Evolutionary conservation across 2,113 vertebrate genomes (phyloP), one percentile per base, ranked within the genome.

Genomic region (Sturnus vulgaris): DNA sequence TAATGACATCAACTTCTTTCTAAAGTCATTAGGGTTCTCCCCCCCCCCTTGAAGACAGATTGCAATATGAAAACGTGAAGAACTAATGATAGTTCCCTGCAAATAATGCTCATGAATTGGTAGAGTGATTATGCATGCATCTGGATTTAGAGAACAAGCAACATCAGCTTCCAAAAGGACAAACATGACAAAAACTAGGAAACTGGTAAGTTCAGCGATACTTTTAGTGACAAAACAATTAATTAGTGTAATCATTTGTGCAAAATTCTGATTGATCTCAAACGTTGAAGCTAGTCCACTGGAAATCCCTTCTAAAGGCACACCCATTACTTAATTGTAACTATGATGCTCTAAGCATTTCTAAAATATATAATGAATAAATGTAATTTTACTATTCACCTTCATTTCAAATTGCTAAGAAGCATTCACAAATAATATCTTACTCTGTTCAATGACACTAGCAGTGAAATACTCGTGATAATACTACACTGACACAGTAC

Each of bases 11-110:
- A 21, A 9, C 21, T 66, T 88, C 40, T 59, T 90, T 60, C 22
- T 64, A 47, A 79, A 63, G 3, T 57, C 37, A 65, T 8, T 37
- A 42, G 66, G 10, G 9, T 23, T 53, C 2, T 25, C 42, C 2
- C 1, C 4, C 5, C 3, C 2, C 3, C 15, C 37, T n/a, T 40
- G 2, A 87, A 57, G 8, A 21, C 1, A 75, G 19, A 27, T 47
- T 37, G 11, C 10, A 56, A 91, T 6, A 69, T 16, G n/a, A 59
- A 88, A 86, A 24, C 5, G 1, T 20, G 8, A 88, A n/a, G 13
- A 79, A 68, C 14, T 21, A 73, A 55, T 13, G 10, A n/a, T 3
- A 52, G 8, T 6, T 81, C 8, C 14, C 20, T 20, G 4, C 7
- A 59, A 70, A 63, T 18, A 40, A 65, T 0, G 1, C 27, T 40